Evolutionary conservation across 2,797 vertebrate species (phyloP).

Genomic region (Tachyglossus aculeatus): DNA sequence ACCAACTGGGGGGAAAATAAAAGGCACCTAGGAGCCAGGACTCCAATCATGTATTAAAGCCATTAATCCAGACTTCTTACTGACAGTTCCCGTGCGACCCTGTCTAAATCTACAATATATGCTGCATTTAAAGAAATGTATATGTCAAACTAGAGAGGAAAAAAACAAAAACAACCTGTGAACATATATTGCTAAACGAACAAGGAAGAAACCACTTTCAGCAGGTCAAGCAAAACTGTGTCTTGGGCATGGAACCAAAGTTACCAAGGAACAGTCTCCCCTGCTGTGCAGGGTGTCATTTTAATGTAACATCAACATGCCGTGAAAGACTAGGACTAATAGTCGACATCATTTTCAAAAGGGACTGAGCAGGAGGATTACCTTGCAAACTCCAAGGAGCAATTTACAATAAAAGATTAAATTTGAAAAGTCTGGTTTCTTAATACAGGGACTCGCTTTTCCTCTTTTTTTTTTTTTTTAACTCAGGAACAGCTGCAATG

Average conservation of each 20-base stretch:
- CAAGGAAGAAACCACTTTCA: conserved; percentile 66
- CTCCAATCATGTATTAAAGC: conserved; percentile 76
- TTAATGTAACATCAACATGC: conserved; percentile 74
- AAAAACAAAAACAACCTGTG: conserved; percentile 61
- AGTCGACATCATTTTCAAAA: conserved; percentile 59
- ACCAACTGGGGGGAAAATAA: conserved; percentile 64
- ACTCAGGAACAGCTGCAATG: conserved; percentile 77
- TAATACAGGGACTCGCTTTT: conserved; percentile 69
- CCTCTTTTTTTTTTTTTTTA: conserved; percentile 72
- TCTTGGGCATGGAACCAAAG: conserved; percentile 88
- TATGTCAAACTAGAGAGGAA: conserved; percentile 66
- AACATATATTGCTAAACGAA: conserved; percentile 67
- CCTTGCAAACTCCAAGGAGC: conserved; percentile 44
- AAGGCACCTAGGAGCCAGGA: conserved; percentile 67
- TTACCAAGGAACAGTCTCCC: conserved; percentile 84
- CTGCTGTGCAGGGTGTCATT: conserved; percentile 93
- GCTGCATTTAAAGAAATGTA: conserved; percentile 78
- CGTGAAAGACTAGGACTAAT: conserved; percentile 55
- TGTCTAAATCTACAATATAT: conserved; percentile 76
- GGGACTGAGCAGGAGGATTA: conserved; percentile 65
- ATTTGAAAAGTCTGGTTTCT: conserved; percentile 71
- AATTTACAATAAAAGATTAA: conserved; percentile 68
- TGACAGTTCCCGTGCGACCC: conserved; percentile 75
- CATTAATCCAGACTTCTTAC: conserved; percentile 78
- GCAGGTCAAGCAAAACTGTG: conserved; percentile 70